Conservation (phyloP, 2,888 invertebrate genomes). For the Brachyptera risi region DNA sequence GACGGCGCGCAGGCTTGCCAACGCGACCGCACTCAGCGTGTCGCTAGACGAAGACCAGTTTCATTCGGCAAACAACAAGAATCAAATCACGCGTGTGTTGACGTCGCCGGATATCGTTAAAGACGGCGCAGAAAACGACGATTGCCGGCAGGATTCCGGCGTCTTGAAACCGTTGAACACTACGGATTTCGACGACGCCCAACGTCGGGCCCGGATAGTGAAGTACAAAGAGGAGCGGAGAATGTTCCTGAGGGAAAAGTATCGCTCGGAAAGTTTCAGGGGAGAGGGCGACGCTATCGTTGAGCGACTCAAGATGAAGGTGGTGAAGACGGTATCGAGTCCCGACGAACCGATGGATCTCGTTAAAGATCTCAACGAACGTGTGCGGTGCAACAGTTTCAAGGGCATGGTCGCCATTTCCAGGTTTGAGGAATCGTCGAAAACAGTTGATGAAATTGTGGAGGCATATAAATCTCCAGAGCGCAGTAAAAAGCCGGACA, state of each 20-base stretch:
- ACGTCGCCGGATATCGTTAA: slow-evolving; percentile 36
- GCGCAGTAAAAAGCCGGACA: background rate
- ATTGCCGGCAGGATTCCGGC: too few species aligned
- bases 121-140: background rate
- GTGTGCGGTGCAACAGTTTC: slow-evolving; percentile 15
- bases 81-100: slow-evolving; percentile 36
- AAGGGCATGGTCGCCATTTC: background rate
- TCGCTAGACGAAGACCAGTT: slow-evolving; percentile 73
- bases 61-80: slow-evolving; percentile 30
- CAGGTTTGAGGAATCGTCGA: background rate
- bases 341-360: slow-evolving; percentile 3
- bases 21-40: slow-evolving; percentile 44
- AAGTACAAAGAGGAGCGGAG: slow-evolving; percentile 89
- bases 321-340: slow-evolving; percentile 32
- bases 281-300: slow-evolving; percentile 59
- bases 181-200: slow-evolving; percentile 48
- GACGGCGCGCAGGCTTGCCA: slow-evolving; percentile 57
- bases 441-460: background rate
- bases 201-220: slow-evolving; percentile 78
- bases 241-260: slow-evolving; percentile 78
- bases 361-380: slow-evolving; percentile 3
- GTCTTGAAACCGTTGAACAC: slow-evolving; percentile 9
- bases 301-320: slow-evolving; percentile 51
- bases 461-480: background rate
- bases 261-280: slow-evolving; percentile 56